phyloP scores from a whole-genome alignment of 2,888 invertebrate species.

The Microplitis manilae region DNA sequence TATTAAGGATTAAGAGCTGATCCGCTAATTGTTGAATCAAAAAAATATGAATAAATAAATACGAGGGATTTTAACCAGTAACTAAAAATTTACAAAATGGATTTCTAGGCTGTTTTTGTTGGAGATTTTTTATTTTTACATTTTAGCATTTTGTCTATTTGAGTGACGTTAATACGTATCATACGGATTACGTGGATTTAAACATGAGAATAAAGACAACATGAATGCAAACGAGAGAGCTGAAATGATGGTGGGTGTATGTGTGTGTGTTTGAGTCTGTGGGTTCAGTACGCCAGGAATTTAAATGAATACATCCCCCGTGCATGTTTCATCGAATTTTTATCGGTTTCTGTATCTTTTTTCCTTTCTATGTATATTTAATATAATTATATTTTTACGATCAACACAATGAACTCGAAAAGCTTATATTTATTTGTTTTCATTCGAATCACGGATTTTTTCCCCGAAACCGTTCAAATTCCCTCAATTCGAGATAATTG shows the following conservation, averaged over 20 bases:
- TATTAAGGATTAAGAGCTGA: background rate
- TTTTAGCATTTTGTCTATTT: slow-evolving; percentile 13
- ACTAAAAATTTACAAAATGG: too few relatives aligned
- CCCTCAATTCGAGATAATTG: too few relatives aligned
- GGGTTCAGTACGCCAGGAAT: slow-evolving; percentile 44
- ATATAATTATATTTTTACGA: slow-evolving; percentile 43
- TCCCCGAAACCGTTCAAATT: too few relatives aligned
- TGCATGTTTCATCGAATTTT: slow-evolving; percentile 48
- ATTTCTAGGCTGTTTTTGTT: background rate
- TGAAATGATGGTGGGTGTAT: slow-evolving; percentile 2
- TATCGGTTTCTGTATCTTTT: slow-evolving; percentile 42
- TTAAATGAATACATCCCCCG: slow-evolving; percentile 47
- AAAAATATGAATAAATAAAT: background rate
- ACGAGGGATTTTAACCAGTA: too few relatives aligned
- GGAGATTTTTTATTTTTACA: background rate
- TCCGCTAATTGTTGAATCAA: background rate
- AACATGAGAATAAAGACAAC: slow-evolving; percentile 43
- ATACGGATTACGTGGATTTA: slow-evolving; percentile 52
- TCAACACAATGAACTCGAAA: background rate
- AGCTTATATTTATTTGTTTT: too few relatives aligned
- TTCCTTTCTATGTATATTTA: slow-evolving; percentile 45
- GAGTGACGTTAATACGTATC: slow-evolving; percentile 39
- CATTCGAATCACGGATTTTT: too few relatives aligned
- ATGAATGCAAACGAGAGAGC: slow-evolving; percentile 20
- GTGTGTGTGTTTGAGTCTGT: background rate